Evolutionary conservation across 2,113 vertebrate genomes (phyloP), one percentile per base, ranked within the genome.

Genomic region (Lipophrys pholis): DNA sequence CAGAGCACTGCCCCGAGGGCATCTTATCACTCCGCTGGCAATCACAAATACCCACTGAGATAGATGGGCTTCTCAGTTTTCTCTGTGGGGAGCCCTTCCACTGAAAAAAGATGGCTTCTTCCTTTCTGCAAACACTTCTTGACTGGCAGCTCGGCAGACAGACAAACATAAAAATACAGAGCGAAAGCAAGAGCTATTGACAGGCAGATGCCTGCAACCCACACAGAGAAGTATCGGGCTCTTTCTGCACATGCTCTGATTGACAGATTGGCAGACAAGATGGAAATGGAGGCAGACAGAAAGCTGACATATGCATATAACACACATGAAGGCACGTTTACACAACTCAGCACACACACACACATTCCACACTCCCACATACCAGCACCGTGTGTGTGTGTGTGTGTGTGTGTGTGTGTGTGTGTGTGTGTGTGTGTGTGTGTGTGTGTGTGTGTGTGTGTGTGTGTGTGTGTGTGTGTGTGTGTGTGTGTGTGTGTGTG

Each of bases 31-130:
- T 86, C 69, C 53, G 7, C 83, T 54, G 59, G 84, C 87, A 85
- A 89, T 85, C 88, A 75, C 87, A 87, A 83, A 91, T 84, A 87
- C 82, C 88, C 82, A 68, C 88, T 43, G 80, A 87, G 81, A 87
- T 77, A 84, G 73, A 85, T 71, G 73, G 80, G 80, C 66, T 85
- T 69, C 86, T 87, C 85, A 45, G 16, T 55, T 65, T 68, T 70
- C 75, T 87, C 83, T 83, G 82, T 78, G 75, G 89, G 86, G 75
- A 83, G 83, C 76, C 87, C 74, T 83, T 87, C 21, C 84, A 73
- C 54, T 70, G 42, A 58, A 83, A 73, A 74, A 78, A 73, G 81
- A 86, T 67, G 61, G 77, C 70, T 83, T 59, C 78, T 83, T 56
- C 77, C 66, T 52, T 66, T 84, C 69, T 84, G 76, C 77, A 80